Conservation (phyloP, 2,888 invertebrate genomes). For the Apoda limacodes region DNA sequence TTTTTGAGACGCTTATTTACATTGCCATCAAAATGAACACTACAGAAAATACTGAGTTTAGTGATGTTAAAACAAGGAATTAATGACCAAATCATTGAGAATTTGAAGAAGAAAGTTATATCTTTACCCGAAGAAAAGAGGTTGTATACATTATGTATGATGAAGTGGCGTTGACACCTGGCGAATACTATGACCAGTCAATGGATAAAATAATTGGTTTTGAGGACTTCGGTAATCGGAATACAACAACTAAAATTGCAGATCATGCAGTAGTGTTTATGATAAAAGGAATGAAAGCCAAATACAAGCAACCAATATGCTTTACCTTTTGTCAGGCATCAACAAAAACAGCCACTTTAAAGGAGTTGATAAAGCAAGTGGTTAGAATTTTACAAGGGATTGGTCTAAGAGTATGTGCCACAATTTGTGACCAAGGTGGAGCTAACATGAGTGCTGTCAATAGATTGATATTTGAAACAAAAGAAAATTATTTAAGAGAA, state of each 20-base stretch:
- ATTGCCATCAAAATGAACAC: conserved; percentile 7
- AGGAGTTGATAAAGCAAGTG: too few relatives aligned
- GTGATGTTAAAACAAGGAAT: too few relatives aligned
- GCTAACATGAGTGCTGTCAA: too few relatives aligned
- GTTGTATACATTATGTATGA: conserved; percentile 3
- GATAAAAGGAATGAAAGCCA: conserved; percentile 10
- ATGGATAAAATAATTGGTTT: too few relatives aligned
- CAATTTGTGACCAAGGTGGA: too few relatives aligned
- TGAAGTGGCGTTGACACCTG: conserved; percentile 3
- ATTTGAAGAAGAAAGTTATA: conserved; percentile 3
- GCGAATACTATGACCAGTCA: background rate
- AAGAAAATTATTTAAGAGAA: too few relatives aligned
- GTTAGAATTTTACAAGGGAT: conserved; percentile 2
- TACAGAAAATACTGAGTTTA: conserved; percentile 10
- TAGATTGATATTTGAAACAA: conserved; percentile 4
- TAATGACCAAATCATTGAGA: conserved; percentile 5
- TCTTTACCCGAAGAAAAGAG: conserved; percentile 5
- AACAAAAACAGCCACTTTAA: too few relatives aligned
- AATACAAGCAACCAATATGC: too few relatives aligned
- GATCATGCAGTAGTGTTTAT: conserved; percentile 15
- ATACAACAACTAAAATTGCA: conserved; percentile 4
- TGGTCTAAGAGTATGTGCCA: conserved; percentile 7
- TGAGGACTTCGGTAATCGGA: conserved; percentile 1
- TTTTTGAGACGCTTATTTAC: conserved; percentile 7
- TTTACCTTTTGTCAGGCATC: too few relatives aligned